Percentiles rank a stretch among this genome's conserved stretches.
phyloP scores from a whole-genome alignment of 1,140 invertebrate species.

The Procambarus virginalis region DNA sequence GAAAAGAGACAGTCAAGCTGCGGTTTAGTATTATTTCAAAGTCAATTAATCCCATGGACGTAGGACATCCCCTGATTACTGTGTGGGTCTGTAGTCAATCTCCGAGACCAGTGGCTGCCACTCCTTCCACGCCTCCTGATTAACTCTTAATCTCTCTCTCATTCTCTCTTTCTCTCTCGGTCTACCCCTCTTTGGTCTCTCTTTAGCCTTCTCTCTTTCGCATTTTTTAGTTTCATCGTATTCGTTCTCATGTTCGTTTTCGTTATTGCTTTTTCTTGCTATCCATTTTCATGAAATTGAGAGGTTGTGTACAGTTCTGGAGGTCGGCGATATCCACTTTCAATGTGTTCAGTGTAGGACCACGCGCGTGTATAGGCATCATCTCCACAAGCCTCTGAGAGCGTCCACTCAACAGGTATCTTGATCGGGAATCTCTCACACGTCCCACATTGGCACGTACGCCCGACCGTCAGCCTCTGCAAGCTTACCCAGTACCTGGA shows the following conservation, averaged over 20 bases:
- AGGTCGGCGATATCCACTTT: not conserved
- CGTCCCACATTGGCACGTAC: not conserved
- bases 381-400: not conserved
- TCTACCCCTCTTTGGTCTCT: not conserved
- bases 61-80: not conserved
- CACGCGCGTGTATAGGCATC: not conserved
- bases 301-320: no score
- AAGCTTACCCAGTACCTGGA: not conserved
- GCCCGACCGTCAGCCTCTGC: not conserved
- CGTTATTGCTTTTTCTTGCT: not conserved
- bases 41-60: not conserved
- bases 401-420: not conserved
- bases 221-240: not conserved
- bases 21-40: no score
- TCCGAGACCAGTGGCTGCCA: not conserved
- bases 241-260: not conserved
- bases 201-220: slow-evolving; percentile 1
- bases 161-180: no score
- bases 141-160: not conserved
- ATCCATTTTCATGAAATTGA: not conserved
- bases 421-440: not conserved
- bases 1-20: no score
- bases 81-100: not conserved
- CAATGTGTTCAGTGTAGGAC: not conserved
- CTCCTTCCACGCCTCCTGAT: not conserved